Percentiles rank a stretch among this genome's conserved stretches.
Evolutionary conservation across 2,113 vertebrate species (phyloP).

Genomic region (Semnornis frantzii): DNA sequence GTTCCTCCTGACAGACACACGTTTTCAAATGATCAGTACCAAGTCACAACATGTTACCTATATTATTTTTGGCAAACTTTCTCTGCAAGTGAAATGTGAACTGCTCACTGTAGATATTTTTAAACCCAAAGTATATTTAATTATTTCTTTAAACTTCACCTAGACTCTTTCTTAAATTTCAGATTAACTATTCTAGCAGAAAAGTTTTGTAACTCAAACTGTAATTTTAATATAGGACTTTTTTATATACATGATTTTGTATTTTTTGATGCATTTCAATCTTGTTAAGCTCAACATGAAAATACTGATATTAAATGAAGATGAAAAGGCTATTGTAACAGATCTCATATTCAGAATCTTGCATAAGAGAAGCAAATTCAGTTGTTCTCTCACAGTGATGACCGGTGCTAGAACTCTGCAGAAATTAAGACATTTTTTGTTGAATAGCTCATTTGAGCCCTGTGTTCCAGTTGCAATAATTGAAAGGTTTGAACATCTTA

Average conservation of each 20-base stretch:
- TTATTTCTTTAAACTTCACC: neutral
- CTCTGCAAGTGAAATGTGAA: neutral
- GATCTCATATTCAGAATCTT: neutral
- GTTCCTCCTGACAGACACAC: neutral
- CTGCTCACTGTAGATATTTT: neutral
- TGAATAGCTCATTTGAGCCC: neutral
- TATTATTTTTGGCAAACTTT: neutral
- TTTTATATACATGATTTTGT: no score
- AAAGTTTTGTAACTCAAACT: neutral
- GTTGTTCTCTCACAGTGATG: neutral
- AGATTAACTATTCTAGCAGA: neutral
- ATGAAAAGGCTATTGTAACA: neutral
- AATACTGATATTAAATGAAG: neutral
- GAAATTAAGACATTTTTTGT: neutral
- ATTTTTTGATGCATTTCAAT: neutral
- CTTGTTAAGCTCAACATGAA: neutral
- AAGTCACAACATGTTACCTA: neutral
- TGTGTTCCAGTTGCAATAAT: neutral
- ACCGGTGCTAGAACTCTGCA: neutral
- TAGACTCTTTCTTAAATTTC: neutral
- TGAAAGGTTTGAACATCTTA: neutral
- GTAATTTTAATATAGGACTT: fast-evolving
- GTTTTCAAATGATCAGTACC: neutral
- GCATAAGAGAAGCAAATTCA: neutral
- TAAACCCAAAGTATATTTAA: neutral